phyloP scores from a whole-genome alignment of 2,888 invertebrate species.

The Noctua pronuba region DNA sequence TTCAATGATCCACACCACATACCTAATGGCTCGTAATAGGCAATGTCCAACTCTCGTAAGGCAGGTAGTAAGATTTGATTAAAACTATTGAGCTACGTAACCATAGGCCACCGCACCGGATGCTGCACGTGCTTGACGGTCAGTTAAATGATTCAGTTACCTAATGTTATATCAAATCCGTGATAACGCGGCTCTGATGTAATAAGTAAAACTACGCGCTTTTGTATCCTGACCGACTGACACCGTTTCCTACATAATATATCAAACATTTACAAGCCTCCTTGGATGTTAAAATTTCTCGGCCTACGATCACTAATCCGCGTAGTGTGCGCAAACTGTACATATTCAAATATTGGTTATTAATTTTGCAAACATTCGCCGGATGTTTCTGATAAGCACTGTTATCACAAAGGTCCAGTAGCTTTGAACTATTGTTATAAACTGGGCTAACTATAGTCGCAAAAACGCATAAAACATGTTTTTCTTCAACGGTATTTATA shows the following conservation, averaged over 20 bases:
- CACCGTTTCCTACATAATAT: constrained; percentile 48
- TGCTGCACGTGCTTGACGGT: constrained; percentile 61
- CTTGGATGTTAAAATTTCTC: constrained; percentile 28
- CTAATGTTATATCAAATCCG: constrained; percentile 56
- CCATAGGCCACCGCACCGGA: constrained; percentile 65
- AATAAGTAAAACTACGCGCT: constrained; percentile 53
- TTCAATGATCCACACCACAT: background rate
- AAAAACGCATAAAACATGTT: background rate
- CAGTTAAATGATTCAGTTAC: constrained; percentile 60
- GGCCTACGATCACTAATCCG: constrained; percentile 22
- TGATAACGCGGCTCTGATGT: constrained; percentile 51
- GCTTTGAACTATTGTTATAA: constrained; percentile 50
- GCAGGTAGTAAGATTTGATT: constrained; percentile 52
- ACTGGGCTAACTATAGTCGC: constrained; percentile 40
- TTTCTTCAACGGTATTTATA: background rate
- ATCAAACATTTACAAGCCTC: constrained; percentile 34
- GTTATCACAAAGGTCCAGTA: constrained; percentile 54
- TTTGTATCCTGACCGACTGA: constrained; percentile 64
- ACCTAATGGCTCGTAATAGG: background rate
- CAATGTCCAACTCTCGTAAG: constrained; percentile 8
- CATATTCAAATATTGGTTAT: constrained; percentile 40
- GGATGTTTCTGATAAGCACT: constrained; percentile 42
- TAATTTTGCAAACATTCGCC: constrained; percentile 49
- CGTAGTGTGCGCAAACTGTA: background rate
- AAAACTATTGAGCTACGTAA: constrained; percentile 45